Conservation (phyloP, 2,797 vertebrate species). For the Gouania willdenowi region DNA sequence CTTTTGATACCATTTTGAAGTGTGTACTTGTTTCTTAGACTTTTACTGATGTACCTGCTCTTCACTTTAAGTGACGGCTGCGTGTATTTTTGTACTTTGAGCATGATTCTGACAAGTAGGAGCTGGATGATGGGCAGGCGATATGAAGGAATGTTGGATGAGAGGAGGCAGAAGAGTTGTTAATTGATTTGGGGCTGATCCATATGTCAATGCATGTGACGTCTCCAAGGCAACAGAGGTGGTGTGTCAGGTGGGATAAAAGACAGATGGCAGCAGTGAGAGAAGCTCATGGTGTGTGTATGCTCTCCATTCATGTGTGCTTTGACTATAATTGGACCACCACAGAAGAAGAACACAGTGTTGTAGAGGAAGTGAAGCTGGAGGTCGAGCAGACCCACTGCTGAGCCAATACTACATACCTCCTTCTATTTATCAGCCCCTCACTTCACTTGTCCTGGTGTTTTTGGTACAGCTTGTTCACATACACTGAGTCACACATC, state of each 20-base stretch:
- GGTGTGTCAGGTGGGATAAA: conserved; percentile 27
- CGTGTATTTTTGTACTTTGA: too few species aligned
- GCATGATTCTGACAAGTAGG: too few species aligned
- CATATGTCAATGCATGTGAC: conserved; percentile 46
- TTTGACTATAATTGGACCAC: conserved; percentile 1
- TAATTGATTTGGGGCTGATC: conserved; percentile 12
- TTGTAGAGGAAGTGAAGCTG: neutral
- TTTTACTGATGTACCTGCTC: too few species aligned
- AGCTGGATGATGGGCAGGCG: neutral
- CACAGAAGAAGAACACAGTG: neutral
- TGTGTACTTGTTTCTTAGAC: too few species aligned
- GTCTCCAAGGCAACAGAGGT: conserved; percentile 67
- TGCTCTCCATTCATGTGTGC: neutral
- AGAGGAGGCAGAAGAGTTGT: neutral
- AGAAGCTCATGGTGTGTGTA: conserved; percentile 9
- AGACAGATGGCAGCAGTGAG: conserved; percentile 48
- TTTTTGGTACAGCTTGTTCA: conserved; percentile 2
- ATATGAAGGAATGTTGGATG: conserved; percentile 23
- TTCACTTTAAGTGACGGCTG: too few species aligned
- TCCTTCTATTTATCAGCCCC: too few species aligned
- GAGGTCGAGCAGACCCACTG: conserved; percentile 13
- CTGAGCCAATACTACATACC: too few species aligned
- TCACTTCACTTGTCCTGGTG: neutral
- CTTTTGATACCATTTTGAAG: too few species aligned
- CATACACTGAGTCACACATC: conserved; percentile 6